Conservation (phyloP, 2,113 vertebrate species). For the Mesembrinibis cayennensis region DNA sequence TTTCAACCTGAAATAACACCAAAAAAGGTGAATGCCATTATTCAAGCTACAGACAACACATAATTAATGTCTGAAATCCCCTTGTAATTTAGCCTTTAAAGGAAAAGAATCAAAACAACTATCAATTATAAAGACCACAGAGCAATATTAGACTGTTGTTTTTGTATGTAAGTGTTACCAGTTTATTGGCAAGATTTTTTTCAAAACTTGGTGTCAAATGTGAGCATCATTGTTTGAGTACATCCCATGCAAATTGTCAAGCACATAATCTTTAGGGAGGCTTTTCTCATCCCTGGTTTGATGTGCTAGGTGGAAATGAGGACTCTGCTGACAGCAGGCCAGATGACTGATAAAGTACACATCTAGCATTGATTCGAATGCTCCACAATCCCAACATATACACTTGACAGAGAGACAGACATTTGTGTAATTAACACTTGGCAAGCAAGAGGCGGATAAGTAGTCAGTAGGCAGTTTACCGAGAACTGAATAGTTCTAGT, state of each 20-base stretch:
- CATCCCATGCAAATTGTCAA: neutral
- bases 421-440: constrained; percentile 10
- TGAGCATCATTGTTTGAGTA: neutral
- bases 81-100: neutral
- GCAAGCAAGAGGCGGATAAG: neutral
- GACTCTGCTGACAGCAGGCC: neutral
- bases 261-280: neutral
- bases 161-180: neutral
- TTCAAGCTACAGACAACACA: neutral
- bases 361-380: neutral
- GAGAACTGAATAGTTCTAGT: neutral
- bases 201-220: neutral
- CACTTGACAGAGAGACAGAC: neutral
- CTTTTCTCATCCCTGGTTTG: neutral
- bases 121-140: neutral
- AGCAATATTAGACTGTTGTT: neutral
- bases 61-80: neutral
- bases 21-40: neutral
- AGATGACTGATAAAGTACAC: neutral
- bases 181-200: neutral
- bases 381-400: neutral
- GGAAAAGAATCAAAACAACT: neutral
- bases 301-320: neutral
- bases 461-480: neutral
- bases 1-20: neutral